phyloP scores from a whole-genome alignment of 2,113 vertebrate species.

The Oncorhynchus masou region DNA sequence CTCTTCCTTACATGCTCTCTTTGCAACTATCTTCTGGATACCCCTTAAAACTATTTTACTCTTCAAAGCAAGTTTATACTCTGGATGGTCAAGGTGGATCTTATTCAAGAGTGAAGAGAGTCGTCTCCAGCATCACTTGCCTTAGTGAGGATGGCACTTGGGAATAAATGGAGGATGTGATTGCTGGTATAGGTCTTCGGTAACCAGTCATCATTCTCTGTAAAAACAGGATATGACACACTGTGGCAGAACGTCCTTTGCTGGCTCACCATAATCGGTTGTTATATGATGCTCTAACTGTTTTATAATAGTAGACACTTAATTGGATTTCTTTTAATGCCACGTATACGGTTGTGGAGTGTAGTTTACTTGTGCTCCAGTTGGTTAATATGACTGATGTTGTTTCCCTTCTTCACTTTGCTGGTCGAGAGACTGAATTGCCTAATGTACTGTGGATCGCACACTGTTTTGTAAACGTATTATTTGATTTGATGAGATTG shows the following conservation, averaged over 20 bases:
- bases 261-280: too few species aligned
- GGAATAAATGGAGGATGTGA: too few species aligned
- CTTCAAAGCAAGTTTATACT: too few species aligned
- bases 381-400: slow-evolving; percentile 57
- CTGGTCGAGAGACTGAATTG: slow-evolving; percentile 52
- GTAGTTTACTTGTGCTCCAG: slow-evolving; percentile 41
- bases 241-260: too few species aligned
- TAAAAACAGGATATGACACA: too few species aligned
- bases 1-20: too few species aligned
- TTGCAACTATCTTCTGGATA: background rate
- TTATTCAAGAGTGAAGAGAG: too few species aligned
- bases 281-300: background rate
- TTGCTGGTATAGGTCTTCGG: too few species aligned
- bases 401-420: slow-evolving; percentile 48
- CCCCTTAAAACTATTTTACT: background rate
- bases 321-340: slow-evolving; percentile 60
- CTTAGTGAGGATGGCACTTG: too few species aligned
- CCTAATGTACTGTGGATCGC: slow-evolving; percentile 65
- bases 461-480: slow-evolving; percentile 61
- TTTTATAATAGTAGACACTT: slow-evolving; percentile 46
- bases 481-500: slow-evolving; percentile 60
- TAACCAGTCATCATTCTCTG: too few species aligned
- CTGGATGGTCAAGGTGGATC: too few species aligned
- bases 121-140: too few species aligned
- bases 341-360: slow-evolving; percentile 49